Percentiles rank a stretch among this genome's conserved stretches.
Evolutionary conservation across 2,113 vertebrate genomes (phyloP).

Genomic region (Crocuta crocuta): DNA sequence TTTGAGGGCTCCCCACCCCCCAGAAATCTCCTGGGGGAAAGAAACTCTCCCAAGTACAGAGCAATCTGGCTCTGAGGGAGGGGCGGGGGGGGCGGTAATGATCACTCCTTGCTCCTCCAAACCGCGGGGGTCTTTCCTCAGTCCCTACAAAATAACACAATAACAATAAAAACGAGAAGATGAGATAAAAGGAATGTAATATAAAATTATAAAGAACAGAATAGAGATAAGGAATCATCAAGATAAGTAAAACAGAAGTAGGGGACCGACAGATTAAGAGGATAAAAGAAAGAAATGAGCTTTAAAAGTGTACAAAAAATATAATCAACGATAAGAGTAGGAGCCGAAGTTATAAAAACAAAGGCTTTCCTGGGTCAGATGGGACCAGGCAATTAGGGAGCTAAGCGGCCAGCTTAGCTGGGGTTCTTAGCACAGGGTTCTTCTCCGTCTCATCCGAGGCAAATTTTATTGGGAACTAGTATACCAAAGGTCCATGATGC

Average conservation of each 20-base stretch:
- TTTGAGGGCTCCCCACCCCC: not conserved
- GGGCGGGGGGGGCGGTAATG: too few species aligned
- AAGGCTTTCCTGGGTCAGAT: not conserved
- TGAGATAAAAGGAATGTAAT: slow-evolving; percentile 55
- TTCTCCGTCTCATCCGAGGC: not conserved
- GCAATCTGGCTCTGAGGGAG: not conserved
- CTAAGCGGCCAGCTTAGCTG: too few species aligned
- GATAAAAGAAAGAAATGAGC: slow-evolving; percentile 47
- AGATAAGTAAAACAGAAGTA: slow-evolving; percentile 46
- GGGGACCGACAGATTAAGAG: not conserved
- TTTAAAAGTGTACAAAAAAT: slow-evolving; percentile 52
- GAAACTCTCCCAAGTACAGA: not conserved
- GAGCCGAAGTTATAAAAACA: slow-evolving; percentile 39
- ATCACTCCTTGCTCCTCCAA: not conserved
- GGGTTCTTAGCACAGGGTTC: not conserved
- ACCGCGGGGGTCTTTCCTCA: not conserved
- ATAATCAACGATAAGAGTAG: slow-evolving; percentile 23
- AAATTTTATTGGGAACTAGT: not conserved
- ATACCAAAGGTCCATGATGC: not conserved
- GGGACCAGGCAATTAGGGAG: accelerated
- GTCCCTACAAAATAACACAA: slow-evolving; percentile 26
- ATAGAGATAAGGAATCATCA: slow-evolving; percentile 60
- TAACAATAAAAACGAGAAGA: slow-evolving; percentile 48
- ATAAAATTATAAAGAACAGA: slow-evolving; percentile 66
- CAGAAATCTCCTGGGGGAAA: not conserved